Conservation (phyloP, 2,113 vertebrate genomes). For the Aptenodytes forsteri region DNA sequence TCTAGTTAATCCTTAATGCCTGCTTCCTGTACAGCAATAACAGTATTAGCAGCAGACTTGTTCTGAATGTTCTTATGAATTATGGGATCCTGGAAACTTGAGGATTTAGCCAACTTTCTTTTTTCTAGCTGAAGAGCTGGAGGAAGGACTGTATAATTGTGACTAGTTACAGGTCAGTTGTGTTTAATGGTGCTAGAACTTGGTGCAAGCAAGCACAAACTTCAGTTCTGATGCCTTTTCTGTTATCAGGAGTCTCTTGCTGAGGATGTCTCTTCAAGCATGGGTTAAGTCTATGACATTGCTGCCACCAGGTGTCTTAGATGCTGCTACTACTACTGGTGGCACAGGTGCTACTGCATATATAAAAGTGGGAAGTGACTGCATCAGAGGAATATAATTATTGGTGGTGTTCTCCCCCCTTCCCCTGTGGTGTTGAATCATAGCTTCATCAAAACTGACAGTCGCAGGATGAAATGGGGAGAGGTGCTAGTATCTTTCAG, state of each 20-base stretch:
- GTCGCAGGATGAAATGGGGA: background rate
- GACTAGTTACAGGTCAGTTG: background rate
- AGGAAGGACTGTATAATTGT: background rate
- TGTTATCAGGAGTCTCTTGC: background rate
- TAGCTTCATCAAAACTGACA: background rate
- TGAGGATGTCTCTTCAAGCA: background rate
- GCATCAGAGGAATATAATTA: background rate
- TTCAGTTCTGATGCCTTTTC: background rate
- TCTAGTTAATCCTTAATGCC: background rate
- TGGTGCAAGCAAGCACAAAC: background rate
- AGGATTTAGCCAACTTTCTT: background rate
- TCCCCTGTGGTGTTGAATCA: background rate
- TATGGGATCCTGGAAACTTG: background rate
- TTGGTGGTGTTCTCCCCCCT: background rate
- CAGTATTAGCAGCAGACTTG: background rate
- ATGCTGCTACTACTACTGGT: background rate
- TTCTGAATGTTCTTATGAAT: background rate
- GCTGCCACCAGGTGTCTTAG: slow-evolving; percentile 54
- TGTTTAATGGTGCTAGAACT: background rate
- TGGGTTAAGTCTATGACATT: background rate
- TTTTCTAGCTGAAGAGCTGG: background rate
- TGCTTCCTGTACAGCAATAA: background rate
- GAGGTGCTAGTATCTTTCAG: background rate
- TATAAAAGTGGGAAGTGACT: background rate
- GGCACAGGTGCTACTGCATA: background rate